phyloP scores from a whole-genome alignment of 2,113 vertebrate species.

The Syngnathoides biaculeatus region DNA sequence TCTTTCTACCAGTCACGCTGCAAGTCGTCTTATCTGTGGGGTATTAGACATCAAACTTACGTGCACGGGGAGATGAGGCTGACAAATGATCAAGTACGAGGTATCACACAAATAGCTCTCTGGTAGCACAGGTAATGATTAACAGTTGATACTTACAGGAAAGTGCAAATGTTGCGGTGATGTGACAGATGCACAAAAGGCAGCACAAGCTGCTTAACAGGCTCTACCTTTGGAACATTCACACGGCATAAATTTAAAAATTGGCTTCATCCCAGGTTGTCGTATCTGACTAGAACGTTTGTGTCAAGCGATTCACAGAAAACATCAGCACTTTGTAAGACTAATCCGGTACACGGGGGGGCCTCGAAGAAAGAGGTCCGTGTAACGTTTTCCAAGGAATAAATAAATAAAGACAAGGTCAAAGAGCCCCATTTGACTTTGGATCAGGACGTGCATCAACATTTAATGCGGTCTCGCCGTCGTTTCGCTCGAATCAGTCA shows the following conservation, averaged over 20 bases:
- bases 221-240: not conserved
- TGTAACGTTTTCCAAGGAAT: not conserved
- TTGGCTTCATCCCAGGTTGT: not conserved
- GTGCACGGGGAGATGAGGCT: conserved; percentile 19
- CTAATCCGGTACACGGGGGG: not conserved
- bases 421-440: not conserved
- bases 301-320: not conserved
- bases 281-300: not conserved
- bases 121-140: conserved; percentile 63
- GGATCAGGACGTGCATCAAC: not conserved
- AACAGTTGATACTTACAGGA: conserved; percentile 43
- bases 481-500: not conserved
- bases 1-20: conserved; percentile 19
- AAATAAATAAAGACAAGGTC: not conserved
- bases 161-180: conserved; percentile 26
- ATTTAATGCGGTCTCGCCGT: not conserved
- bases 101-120: conserved; percentile 19
- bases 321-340: not conserved
- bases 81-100: conserved; percentile 26
- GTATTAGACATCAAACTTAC: conserved; percentile 15
- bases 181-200: conserved; percentile 28
- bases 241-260: no score
- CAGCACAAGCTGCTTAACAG: conserved; percentile 4
- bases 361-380: not conserved
- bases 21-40: conserved; percentile 13